Conservation (phyloP, 2,113 vertebrate genomes). For the Heliornis fulica region DNA sequence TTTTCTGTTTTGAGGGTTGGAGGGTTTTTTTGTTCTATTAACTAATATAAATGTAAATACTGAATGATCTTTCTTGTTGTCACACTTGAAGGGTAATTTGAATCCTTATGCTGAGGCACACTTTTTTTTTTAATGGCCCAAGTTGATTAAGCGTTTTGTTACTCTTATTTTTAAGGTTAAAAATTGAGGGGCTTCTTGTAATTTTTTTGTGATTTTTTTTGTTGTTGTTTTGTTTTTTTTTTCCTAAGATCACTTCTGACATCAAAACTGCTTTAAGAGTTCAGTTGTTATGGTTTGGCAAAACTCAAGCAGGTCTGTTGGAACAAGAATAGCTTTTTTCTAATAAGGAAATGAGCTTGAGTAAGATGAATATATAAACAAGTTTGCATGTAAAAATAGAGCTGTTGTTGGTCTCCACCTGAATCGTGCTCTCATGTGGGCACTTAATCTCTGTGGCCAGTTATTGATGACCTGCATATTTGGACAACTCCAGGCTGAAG, state of each 20-base stretch:
- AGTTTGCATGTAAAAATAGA: neutral
- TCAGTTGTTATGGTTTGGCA: slow-evolving; percentile 3
- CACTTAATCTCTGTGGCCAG: neutral
- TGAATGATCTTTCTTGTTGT: neutral
- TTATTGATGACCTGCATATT: neutral
- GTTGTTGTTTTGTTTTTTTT: neutral
- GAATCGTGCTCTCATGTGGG: neutral
- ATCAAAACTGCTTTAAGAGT: neutral
- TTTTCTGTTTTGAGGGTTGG: neutral
- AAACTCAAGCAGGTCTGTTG: neutral
- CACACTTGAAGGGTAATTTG: neutral
- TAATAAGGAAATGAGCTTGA: neutral
- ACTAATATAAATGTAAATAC: neutral
- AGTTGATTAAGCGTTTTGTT: neutral
- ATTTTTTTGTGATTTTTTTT: too few species aligned
- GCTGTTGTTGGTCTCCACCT: neutral
- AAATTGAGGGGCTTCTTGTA: neutral
- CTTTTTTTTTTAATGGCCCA: neutral
- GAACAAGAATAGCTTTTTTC: neutral
- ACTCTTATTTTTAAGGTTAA: neutral
- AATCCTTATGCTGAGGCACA: neutral
- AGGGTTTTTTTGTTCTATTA: neutral
- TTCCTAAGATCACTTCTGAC: neutral
- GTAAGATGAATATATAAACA: slow-evolving; percentile 10
- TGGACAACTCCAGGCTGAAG: neutral